A percentile compares a stretch with the other conserved stretches of the same genome.
phyloP scores from a whole-genome alignment of 1,140 invertebrate species.

The Luehdorfia chinensis region DNA sequence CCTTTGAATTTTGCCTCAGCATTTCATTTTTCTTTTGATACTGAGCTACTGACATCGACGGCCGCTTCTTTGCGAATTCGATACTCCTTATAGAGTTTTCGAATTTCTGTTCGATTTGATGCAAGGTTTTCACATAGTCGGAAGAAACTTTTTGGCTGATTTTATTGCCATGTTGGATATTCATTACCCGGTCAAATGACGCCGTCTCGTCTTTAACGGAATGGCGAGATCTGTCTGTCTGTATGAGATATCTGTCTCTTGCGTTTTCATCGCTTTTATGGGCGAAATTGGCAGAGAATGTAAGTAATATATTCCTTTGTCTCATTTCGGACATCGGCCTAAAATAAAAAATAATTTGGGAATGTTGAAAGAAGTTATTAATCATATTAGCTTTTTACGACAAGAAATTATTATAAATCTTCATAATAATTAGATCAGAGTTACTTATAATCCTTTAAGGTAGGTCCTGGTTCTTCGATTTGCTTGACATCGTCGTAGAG shows the following conservation, averaged over 20 bases:
- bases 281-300: constrained; percentile 28
- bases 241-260: constrained; percentile 25
- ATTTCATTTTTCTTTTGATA: constrained; percentile 50
- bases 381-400: no score
- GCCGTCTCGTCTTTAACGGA: constrained; percentile 29
- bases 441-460: constrained; percentile 44
- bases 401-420: no score
- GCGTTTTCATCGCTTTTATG: constrained; percentile 30
- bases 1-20: no score
- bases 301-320: constrained; percentile 31
- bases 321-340: constrained; percentile 28
- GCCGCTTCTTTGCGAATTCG: constrained; percentile 45
- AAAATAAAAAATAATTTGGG: constrained; percentile 14
- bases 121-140: constrained; percentile 61
- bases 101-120: constrained; percentile 42
- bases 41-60: constrained; percentile 39
- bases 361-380: neutral
- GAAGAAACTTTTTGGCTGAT: constrained; percentile 51
- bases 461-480: constrained; percentile 33
- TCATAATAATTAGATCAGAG: no score
- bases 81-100: constrained; percentile 46
- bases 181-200: constrained; percentile 38
- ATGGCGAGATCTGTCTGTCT: constrained; percentile 21
- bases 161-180: constrained; percentile 47
- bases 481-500: constrained; percentile 37